A percentile compares a stretch with the other conserved stretches of the same genome.
Conservation (phyloP, 2,888 invertebrate species). For the Timema cristinae region DNA sequence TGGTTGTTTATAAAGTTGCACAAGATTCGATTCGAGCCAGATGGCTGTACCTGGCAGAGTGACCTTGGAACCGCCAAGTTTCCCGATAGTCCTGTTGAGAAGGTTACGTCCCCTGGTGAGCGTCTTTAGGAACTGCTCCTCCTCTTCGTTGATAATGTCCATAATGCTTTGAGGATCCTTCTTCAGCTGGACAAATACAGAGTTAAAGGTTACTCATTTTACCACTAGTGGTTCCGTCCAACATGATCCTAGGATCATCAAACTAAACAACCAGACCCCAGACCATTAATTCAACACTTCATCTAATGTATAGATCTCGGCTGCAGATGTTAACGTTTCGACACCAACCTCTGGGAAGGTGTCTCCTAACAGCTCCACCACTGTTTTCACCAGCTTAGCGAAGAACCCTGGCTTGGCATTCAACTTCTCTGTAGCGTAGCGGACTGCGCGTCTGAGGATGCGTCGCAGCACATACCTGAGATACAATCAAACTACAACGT, state of each 20-base stretch:
- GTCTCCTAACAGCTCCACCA: constrained; percentile 73
- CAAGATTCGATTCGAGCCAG: too few species aligned
- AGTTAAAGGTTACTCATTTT: background rate
- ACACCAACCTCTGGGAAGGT: constrained; percentile 55
- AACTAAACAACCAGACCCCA: too few species aligned
- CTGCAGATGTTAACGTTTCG: background rate
- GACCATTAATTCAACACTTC: too few species aligned
- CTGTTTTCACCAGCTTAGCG: constrained; percentile 81
- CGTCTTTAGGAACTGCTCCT: constrained; percentile 95
- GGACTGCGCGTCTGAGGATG: constrained; percentile 89
- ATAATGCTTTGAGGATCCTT: constrained; percentile 68
- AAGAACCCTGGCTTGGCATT: constrained; percentile 95
- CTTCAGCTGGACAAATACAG: constrained; percentile 20
- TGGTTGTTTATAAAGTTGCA: too few species aligned
- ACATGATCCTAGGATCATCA: too few species aligned
- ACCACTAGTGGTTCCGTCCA: too few species aligned
- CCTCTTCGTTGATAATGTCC: constrained; percentile 96
- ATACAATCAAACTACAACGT: constrained; percentile 18
- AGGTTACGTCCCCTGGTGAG: constrained; percentile 84
- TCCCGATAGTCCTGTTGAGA: constrained; percentile 84
- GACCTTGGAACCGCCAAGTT: constrained; percentile 60
- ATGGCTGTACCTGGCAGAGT: constrained; percentile 53
- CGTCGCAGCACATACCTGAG: constrained; percentile 85
- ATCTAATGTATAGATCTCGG: too few species aligned
- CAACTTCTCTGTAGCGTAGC: constrained; percentile 95